phyloP scores from a whole-genome alignment of 1,140 invertebrate species.

The Atta texana region DNA sequence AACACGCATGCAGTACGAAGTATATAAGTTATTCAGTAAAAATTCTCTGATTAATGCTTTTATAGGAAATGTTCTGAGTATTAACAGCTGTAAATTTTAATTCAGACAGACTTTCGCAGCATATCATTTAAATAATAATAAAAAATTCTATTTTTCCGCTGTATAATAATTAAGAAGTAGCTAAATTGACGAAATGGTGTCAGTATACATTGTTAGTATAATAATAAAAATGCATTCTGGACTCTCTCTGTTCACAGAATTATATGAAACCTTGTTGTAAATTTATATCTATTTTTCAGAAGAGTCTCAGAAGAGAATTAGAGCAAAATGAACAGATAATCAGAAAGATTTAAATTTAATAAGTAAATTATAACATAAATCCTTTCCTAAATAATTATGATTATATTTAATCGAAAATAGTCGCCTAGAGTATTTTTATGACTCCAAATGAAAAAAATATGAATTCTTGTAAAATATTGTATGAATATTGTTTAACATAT shows the following conservation, averaged over 20 bases:
- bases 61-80: background rate
- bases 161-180: background rate
- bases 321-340: background rate
- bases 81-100: background rate
- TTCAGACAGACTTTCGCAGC: background rate
- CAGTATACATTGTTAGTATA: background rate
- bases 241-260: background rate
- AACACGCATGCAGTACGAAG: background rate
- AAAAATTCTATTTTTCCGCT: background rate
- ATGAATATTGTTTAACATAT: no score
- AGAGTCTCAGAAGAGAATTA: background rate
- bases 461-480: no score
- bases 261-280: background rate
- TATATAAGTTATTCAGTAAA: background rate
- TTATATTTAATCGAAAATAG: background rate
- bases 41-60: conserved; percentile 2
- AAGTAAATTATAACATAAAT: background rate
- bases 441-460: no score
- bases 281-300: background rate
- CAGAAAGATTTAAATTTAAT: background rate
- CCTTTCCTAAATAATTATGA: background rate
- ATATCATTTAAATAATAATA: background rate
- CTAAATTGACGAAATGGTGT: background rate
- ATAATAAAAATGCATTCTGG: background rate
- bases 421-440: no score